Evolutionary conservation across 2,888 invertebrate species (phyloP).

Genomic region (Hymenopus coronatus): DNA sequence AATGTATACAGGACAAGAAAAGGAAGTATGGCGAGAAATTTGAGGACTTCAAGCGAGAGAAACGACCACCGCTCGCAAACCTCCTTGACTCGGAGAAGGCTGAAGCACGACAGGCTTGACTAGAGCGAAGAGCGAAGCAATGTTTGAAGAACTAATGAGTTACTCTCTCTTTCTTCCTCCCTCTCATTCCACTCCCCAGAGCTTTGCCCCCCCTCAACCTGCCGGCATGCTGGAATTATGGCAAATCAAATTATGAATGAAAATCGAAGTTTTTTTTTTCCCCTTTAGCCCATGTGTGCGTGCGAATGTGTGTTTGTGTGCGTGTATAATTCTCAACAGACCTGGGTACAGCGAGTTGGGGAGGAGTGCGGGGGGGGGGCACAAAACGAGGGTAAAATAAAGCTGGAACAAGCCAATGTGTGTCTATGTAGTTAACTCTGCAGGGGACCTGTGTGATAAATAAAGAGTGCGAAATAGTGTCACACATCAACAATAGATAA

Average conservation of each 20-base stretch:
- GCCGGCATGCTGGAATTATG: slow-evolving; percentile 32
- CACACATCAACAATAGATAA: not conserved
- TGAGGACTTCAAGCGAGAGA: not conserved
- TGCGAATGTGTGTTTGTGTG: not conserved
- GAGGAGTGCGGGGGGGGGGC: not conserved
- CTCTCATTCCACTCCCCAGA: slow-evolving; percentile 12
- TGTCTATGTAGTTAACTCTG: slow-evolving; percentile 27
- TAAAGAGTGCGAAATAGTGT: slow-evolving; percentile 12
- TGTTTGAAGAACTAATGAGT: slow-evolving; percentile 37
- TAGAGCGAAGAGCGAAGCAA: slow-evolving; percentile 25
- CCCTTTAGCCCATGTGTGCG: slow-evolving; percentile 13
- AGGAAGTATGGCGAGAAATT: not conserved
- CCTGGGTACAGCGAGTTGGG: not conserved
- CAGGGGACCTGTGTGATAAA: slow-evolving; percentile 5
- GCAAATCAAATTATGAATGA: slow-evolving; percentile 34
- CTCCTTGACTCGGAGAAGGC: not conserved
- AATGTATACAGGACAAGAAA: not conserved
- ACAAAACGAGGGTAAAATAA: slow-evolving; percentile 4
- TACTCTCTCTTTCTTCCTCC: slow-evolving; percentile 22
- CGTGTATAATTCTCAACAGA: not conserved
- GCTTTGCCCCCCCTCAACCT: slow-evolving; percentile 13
- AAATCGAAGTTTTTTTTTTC: slow-evolving; percentile 33
- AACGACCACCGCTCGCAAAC: not conserved
- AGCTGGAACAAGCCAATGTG: slow-evolving; percentile 19
- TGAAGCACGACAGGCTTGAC: not conserved